Evolutionary conservation across 2,113 vertebrate species (phyloP), one percentile per base, ranked within the genome.

Genomic region (Lampris incognitus): DNA sequence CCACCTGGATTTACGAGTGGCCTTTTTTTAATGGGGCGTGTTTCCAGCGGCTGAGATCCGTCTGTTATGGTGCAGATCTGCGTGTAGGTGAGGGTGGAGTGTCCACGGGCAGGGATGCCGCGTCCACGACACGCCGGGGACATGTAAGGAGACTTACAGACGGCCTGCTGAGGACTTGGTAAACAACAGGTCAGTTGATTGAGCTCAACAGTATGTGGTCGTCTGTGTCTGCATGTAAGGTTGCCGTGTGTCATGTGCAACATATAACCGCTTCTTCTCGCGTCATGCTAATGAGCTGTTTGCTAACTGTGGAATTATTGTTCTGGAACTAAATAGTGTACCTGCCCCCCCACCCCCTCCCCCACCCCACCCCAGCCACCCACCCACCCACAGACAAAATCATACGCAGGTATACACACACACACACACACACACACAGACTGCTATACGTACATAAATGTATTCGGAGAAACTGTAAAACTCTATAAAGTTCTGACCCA

Each of bases 181-280:
- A 84, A 24, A 49, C 76, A 80, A 73, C 84, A 92, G 91, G 92
- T 90, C 78, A 87, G 90, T 89, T 42, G 13, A 9, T 9, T 8
- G 0, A 74, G 41, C 41, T 44, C 58, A 36, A 11, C 38, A 8
- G 42, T 36, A 52, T 57, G 50, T 1, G 0, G 44, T 50, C 10
- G 9, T 7, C 6, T 48, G 5, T 24, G 37, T 9, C 64, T 36
- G 40, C n/a, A 54, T 46, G 2, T 8, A 13, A 54, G 5, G 5
- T 36, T 67, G 54, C 40, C 57, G 0, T 9, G 7, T 61, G 52
- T 49, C 24, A 46, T 4, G 10, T 58, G 5, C 42, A 48, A 2
- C 61, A 7, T 78, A 44, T 54, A 46, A 62, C 46, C 61, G 57
- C 39, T 11, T 69, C 0, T 0, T 2, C 3, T 13, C n/a, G 11